These are phyloP conservation scores for Halcyon leucocephala DNA, from an alignment of 2,797 vertebrate genomes.

Conservation along the genomic window DNA sequence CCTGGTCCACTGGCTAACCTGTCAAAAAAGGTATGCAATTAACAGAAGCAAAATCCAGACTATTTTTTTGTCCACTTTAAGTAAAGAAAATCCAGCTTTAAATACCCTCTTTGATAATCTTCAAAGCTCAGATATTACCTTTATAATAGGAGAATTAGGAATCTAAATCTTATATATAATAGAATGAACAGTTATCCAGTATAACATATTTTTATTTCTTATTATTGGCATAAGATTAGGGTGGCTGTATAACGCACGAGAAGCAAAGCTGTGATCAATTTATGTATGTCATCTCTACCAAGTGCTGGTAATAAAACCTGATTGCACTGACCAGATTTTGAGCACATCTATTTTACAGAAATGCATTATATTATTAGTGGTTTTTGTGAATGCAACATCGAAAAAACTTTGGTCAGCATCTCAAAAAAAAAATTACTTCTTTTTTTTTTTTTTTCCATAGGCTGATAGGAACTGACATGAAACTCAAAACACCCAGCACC, in stretches of 20 bases:
- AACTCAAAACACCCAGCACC: not conserved
- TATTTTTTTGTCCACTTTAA: not conserved
- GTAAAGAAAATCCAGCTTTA: not conserved
- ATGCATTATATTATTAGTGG: not conserved
- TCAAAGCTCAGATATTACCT: not conserved
- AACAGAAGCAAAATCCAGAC: not conserved
- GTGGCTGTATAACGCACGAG: rapidly evolving
- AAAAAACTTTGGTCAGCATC: not conserved
- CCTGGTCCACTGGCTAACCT: constrained; percentile 98
- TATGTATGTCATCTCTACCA: not conserved
- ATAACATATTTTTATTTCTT: not conserved
- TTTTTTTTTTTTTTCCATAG: not conserved
- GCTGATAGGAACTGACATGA: not conserved
- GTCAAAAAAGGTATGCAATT: not conserved
- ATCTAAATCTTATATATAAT: not conserved
- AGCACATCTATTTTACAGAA: not conserved
- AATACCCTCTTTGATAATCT: not conserved
- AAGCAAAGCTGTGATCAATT: not conserved
- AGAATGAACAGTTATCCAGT: not conserved
- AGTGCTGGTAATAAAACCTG: not conserved
- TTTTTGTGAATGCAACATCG: not conserved
- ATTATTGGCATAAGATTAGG: not conserved
- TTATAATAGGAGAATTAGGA: not conserved
- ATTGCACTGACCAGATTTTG: not conserved
- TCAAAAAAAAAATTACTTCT: not conserved